Conservation (phyloP, 2,113 vertebrate species). For the Anhinga anhinga region DNA sequence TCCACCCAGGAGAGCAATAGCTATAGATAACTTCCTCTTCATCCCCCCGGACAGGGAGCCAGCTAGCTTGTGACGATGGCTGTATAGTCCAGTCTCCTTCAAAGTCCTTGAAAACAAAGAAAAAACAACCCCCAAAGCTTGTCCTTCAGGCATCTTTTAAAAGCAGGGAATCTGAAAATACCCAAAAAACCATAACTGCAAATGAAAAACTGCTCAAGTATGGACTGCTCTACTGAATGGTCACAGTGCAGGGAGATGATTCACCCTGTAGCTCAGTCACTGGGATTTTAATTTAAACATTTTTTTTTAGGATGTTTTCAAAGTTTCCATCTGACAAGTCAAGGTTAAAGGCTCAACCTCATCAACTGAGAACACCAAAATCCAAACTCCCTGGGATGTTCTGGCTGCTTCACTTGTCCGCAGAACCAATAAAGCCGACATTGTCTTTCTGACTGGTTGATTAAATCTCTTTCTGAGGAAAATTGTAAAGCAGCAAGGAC, state of each 20-base stretch:
- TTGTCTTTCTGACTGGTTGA: slow-evolving; percentile 37
- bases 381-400: slow-evolving; percentile 10
- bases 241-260: neutral
- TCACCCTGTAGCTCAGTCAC: neutral
- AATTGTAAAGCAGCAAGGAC: neutral
- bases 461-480: slow-evolving; percentile 13
- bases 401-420: neutral
- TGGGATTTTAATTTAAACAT: neutral
- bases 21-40: slow-evolving; percentile 97
- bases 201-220: slow-evolving; percentile 24
- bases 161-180: neutral
- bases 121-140: neutral
- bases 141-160: neutral
- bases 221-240: neutral
- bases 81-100: slow-evolving; percentile 89
- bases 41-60: slow-evolving; percentile 92
- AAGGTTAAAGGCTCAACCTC: slow-evolving; percentile 45
- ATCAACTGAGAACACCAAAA: slow-evolving; percentile 11
- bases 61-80: slow-evolving; percentile 90
- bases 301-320: neutral
- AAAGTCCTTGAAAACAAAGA: slow-evolving; percentile 79
- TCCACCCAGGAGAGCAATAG: slow-evolving; percentile 95
- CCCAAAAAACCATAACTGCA: neutral
- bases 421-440: slow-evolving; percentile 36
- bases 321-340: slow-evolving; percentile 23